Evolutionary conservation across 1,140 invertebrate species (phyloP), one percentile per base, ranked within the genome.

Genomic region (Drosophila santomea): DNA sequence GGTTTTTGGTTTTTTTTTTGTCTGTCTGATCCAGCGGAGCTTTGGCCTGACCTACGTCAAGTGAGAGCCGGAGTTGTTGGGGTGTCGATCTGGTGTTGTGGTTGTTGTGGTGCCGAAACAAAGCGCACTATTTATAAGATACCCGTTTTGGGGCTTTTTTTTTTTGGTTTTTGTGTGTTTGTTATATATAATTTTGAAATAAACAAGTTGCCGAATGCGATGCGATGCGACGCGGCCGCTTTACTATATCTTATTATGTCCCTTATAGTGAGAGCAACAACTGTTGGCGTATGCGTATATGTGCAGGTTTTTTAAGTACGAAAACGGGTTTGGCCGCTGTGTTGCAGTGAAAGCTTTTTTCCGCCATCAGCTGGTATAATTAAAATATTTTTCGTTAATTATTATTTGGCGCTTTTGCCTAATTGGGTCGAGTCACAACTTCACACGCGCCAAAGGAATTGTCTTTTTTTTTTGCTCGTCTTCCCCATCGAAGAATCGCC

Each of bases 91-190:
- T 59, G 47, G 39, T 73, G 48, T 71, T 68, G 50, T 43, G 1
- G 20, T 20, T 20, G 20, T 20, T 39, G 38, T 14, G 14, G 68
- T 80, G 68, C 84, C 84, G 84, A 88, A 80, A 89, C 83, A 88
- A 89, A 77, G 84, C 83, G 80, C 84, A 88, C 84, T 89, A 83
- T 88, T 88, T 88, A 89, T 83, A 85, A 79, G 72, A 86, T 76
- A 88, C 85, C 61, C 74, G 84, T 66, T 89, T 88, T 80, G 50
- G 75, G 76, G 63, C 66, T 72, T 83, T 82, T 74, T 83, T 79
- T 74, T 56, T 51, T 71, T 71, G 67, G 2, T 25, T 25, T 25
- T 25, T 25, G 25, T 25, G 64, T 83, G 56, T 83, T 84, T 78
- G 73, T 78, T 78, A 80, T 77, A 69, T 79, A 74, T 80, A 75